Base-by-base conservation (phyloP, 2,888 invertebrate genomes). In the Busseola fusca region DNA sequence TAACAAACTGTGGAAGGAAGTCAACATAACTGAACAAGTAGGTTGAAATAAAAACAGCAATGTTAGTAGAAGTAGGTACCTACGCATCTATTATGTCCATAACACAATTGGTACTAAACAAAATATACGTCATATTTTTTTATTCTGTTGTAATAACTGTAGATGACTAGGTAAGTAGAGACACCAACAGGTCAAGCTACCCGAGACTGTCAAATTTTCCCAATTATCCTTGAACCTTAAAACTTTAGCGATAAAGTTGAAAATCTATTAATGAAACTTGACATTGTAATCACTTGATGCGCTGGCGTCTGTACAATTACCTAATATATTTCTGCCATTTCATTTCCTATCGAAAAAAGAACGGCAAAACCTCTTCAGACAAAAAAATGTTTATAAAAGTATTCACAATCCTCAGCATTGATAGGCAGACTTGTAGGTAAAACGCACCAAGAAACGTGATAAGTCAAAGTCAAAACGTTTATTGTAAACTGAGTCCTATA, bases 1-100 rank as follows among this genome's bases (percentile, higher is more conserved):
- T 90, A 89, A 93, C 18, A 96, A 96, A 50, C 93, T 98, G 6
- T 98, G 97, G 97, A 96, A 96, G 79, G 96, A 96, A 71, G 96
- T 98, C 52, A 96, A 97, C 82, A 96, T 97, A 16, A 95, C 95
- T 54, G 96, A 96, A 72, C 96, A 96, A 88, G 96, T 97, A 79
- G 91, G 92, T 89, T 57, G 58, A 42, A 54, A 21, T 40, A 21
- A 59, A n/a, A 48, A 1, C 25, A 37, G 21, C 14, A 48, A 48
- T 67, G 1, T 64, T 42, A 27, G 58, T 40, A 40, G 34, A 40
- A 70, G 25, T n/a, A 40, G 12, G 30, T 58, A 54, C 21, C 16
- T 21, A 64, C 16, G 16, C 16, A 42, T 56, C 14, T 16, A 25
- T 10, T 27, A 30, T 48, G 4, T 48, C 27, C 40, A 52, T 34